These are phyloP conservation scores for Zaprionus lineosus DNA, from an alignment of 2,888 invertebrate species.

Conservation along the genomic window DNA sequence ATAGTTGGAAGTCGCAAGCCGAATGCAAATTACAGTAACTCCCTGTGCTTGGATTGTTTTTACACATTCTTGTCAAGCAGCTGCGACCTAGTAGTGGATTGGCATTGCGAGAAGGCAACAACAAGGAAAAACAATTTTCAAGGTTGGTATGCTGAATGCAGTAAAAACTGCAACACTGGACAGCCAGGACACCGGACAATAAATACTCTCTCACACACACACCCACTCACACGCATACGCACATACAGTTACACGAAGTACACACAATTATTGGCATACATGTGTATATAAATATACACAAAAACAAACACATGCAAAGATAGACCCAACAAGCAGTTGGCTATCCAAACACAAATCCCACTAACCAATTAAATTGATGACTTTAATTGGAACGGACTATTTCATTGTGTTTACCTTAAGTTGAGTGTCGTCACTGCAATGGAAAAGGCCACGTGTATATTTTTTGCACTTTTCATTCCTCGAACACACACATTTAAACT, in stretches of 20 bases:
- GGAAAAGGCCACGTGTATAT: slow-evolving; percentile 41
- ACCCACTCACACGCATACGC: too few relatives aligned
- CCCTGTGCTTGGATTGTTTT: slow-evolving; percentile 46
- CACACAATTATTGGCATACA: too few relatives aligned
- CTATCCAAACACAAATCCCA: neutral
- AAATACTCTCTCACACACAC: too few relatives aligned
- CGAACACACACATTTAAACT: neutral
- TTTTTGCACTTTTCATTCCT: slow-evolving; percentile 3
- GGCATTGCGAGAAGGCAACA: slow-evolving; percentile 36
- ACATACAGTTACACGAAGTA: too few relatives aligned
- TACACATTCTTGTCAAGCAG: slow-evolving; percentile 40
- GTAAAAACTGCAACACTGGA: neutral
- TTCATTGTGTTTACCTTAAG: too few relatives aligned
- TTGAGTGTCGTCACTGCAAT: too few relatives aligned
- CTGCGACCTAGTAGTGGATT: slow-evolving; percentile 52
- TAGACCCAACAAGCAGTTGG: too few relatives aligned
- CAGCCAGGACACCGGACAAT: too few relatives aligned
- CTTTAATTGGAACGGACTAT: too few relatives aligned
- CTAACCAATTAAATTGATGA: slow-evolving; percentile 1
- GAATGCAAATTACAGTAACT: slow-evolving; percentile 45
- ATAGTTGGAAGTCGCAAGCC: slow-evolving; percentile 8
- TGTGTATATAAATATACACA: too few relatives aligned
- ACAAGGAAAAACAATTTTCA: slow-evolving; percentile 32
- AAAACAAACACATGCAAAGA: neutral
- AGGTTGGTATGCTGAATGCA: slow-evolving; percentile 35